Evolutionary conservation across 2,113 vertebrate species (phyloP).

Genomic region (Hirundichthys speculiger): DNA sequence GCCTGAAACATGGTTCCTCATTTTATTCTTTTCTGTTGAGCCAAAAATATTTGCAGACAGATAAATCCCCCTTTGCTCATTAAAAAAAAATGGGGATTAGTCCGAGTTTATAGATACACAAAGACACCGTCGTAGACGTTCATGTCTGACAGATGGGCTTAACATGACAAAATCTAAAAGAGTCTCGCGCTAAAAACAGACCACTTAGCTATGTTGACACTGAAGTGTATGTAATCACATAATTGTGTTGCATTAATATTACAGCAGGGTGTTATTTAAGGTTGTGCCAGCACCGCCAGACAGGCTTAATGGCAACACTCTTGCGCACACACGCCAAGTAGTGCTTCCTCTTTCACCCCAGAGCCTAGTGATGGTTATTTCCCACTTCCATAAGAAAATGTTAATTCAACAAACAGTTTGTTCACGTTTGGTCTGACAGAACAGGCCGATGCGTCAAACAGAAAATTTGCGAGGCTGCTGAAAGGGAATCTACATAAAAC

Average conservation of each 20-base stretch:
- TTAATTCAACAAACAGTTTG: conserved; percentile 2
- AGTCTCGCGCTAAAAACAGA: conserved; percentile 34
- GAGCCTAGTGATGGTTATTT: conserved; percentile 12
- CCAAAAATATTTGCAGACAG: conserved; percentile 18
- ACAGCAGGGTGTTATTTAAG: conserved; percentile 58
- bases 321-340: conserved; percentile 9
- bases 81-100: conserved; percentile 25
- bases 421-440: not conserved
- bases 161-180: conserved; percentile 16
- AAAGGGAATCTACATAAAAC: conserved; percentile 1
- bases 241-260: conserved; percentile 74
- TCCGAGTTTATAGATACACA: not conserved
- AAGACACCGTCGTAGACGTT: conserved; percentile 2
- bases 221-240: conserved; percentile 65
- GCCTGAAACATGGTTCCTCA: not conserved
- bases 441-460: not conserved
- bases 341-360: conserved; percentile 7
- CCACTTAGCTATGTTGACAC: conserved; percentile 49
- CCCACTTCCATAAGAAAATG: not conserved
- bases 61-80: not conserved
- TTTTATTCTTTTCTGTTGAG: conserved; percentile 20
- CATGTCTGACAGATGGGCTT: conserved; percentile 19
- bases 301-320: conserved; percentile 27
- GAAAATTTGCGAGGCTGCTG: not conserved
- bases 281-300: conserved; percentile 37